Percentiles rank a stretch among this genome's conserved stretches.
phyloP scores from a whole-genome alignment of 2,113 vertebrate genomes.

The Sinocyclocheilus maitianheensis region DNA sequence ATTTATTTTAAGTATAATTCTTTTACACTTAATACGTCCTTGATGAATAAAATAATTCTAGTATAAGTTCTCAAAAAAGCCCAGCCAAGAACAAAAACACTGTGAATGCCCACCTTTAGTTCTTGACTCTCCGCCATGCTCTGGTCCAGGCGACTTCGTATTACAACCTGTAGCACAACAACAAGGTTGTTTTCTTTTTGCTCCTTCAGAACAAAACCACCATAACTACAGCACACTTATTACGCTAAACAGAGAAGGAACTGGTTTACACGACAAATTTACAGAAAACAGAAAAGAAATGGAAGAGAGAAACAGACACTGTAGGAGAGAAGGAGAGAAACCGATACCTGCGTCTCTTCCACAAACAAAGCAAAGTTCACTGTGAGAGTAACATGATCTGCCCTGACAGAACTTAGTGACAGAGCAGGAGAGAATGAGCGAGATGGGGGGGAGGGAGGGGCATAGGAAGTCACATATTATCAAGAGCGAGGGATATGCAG shows the following conservation, averaged over 20 bases:
- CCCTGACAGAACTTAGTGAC: conserved; percentile 14
- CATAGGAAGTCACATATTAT: conserved; percentile 20
- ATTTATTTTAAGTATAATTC: too few relatives aligned
- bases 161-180: conserved; percentile 63
- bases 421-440: conserved; percentile 4
- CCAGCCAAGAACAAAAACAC: background rate
- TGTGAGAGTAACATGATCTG: conserved; percentile 56
- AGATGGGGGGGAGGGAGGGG: conserved; percentile 29
- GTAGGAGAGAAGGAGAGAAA: conserved; percentile 36
- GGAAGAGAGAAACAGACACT: conserved; percentile 1
- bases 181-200: conserved; percentile 26
- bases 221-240: background rate
- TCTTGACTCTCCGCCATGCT: conserved; percentile 91
- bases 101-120: conserved; percentile 81
- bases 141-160: conserved; percentile 92
- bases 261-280: background rate
- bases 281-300: background rate
- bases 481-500: conserved; percentile 15
- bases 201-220: background rate
- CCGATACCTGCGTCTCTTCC: conserved; percentile 50
- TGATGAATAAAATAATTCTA: too few relatives aligned
- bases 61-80: too few relatives aligned
- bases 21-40: too few relatives aligned
- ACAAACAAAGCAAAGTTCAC: conserved; percentile 55
- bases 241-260: background rate